Conservation (phyloP, 2,797 vertebrate genomes). For the Fundulus diaphanus region DNA sequence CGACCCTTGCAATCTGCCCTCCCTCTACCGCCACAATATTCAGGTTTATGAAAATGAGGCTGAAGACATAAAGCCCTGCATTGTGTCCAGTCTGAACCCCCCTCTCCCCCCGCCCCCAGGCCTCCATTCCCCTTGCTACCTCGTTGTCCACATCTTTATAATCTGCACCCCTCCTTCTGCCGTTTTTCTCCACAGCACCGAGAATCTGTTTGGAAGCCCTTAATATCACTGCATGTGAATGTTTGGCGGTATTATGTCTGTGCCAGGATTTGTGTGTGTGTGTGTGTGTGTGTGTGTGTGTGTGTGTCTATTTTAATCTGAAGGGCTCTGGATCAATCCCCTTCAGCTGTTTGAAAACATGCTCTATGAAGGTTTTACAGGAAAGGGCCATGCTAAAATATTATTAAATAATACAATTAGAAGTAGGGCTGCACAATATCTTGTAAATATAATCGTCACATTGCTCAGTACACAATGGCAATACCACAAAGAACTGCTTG, state of each 20-base stretch:
- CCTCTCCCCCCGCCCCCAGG: background rate
- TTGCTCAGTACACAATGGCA: background rate
- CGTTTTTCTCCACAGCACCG: slow-evolving; percentile 39
- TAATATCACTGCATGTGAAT: slow-evolving; percentile 48
- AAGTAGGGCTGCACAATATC: background rate
- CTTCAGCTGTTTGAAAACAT: slow-evolving; percentile 54
- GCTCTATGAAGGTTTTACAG: slow-evolving; percentile 8
- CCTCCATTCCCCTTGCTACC: background rate
- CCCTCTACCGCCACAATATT: slow-evolving; percentile 69
- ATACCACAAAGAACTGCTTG: background rate
- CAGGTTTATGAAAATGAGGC: slow-evolving; percentile 76
- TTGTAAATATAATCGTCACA: background rate
- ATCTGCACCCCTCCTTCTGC: slow-evolving; percentile 28
- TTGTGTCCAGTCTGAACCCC: slow-evolving; percentile 50
- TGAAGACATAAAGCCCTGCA: slow-evolving; percentile 57
- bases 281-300: slow-evolving; percentile 12
- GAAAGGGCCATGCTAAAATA: background rate
- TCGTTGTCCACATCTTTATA: slow-evolving; percentile 10
- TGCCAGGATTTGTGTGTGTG: slow-evolving; percentile 62
- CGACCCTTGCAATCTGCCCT: slow-evolving; percentile 43
- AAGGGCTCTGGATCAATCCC: slow-evolving; percentile 46
- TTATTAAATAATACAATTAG: no score
- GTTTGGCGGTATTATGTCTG: slow-evolving; percentile 59
- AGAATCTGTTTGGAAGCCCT: slow-evolving; percentile 46
- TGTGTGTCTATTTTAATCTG: slow-evolving; percentile 48